A percentile compares a stretch with the other conserved stretches of the same genome.
Evolutionary conservation across 64 coral and sea anemone genomes (phyloP).

Genomic region (Acropora tenuis): DNA sequence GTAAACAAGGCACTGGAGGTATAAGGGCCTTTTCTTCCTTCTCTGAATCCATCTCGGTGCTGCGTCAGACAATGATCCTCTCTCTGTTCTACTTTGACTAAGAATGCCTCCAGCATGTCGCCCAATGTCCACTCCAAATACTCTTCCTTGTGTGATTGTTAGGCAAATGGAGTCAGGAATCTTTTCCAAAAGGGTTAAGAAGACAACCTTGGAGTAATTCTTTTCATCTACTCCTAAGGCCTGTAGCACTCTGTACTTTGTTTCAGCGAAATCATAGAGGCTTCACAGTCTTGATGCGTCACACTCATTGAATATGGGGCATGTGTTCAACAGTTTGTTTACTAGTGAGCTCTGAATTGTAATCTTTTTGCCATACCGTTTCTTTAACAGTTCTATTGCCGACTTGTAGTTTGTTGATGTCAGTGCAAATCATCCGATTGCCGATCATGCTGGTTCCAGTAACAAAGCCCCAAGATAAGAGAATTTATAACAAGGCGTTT

Average conservation of each 20-base stretch:
- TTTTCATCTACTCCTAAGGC: background rate
- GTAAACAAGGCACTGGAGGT: slow-evolving; percentile 7
- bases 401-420: too few species aligned
- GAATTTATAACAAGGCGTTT: too few species aligned
- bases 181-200: slow-evolving; percentile 19
- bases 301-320: too few species aligned
- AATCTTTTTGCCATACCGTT: too few species aligned
- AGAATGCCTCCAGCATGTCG: slow-evolving; percentile 6
- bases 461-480: too few species aligned
- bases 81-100: slow-evolving; percentile 25
- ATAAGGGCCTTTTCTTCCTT: too few species aligned
- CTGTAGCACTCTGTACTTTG: background rate
- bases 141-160: background rate
- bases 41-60: background rate
- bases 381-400: background rate
- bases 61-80: slow-evolving; percentile 41
- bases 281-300: too few species aligned
- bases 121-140: slow-evolving; percentile 12
- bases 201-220: slow-evolving; percentile 15
- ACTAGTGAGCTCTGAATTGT: too few species aligned
- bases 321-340: too few species aligned
- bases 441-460: too few species aligned
- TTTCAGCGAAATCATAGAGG: too few species aligned
- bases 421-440: too few species aligned
- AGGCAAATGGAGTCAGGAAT: background rate